Percentiles rank a stretch among this genome's conserved stretches.
Conservation (phyloP, 2,888 invertebrate species). For the Heteromurus nitidus region DNA sequence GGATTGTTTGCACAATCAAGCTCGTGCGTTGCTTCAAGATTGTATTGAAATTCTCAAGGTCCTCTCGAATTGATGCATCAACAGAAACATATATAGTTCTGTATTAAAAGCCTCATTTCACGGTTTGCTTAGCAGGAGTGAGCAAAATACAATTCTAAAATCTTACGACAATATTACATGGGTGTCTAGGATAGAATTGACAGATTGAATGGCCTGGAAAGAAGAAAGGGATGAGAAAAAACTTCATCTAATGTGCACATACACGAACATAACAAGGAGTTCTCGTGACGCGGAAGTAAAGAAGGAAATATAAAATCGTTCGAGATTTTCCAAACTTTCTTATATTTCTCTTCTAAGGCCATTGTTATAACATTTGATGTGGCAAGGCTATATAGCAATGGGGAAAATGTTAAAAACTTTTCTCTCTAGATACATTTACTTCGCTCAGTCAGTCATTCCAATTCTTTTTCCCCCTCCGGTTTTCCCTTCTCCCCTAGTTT, state of each 20-base stretch:
- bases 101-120: constrained; percentile 61
- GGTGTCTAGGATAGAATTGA: constrained; percentile 49
- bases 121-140: constrained; percentile 43
- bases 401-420: no score
- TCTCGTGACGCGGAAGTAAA: constrained; percentile 55
- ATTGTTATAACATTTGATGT: no score
- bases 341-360: neutral
- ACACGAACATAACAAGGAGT: constrained; percentile 20
- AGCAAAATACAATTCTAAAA: constrained; percentile 15
- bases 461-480: constrained; percentile 51
- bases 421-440: constrained; percentile 1
- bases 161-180: constrained; percentile 33
- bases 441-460: constrained; percentile 3
- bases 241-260: constrained; percentile 10
- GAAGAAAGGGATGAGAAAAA: constrained; percentile 20
- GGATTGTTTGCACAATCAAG: neutral
- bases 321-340: constrained; percentile 42
- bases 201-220: constrained; percentile 60
- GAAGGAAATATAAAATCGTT: constrained; percentile 52
- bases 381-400: no score
- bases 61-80: constrained; percentile 45
- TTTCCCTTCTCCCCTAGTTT: constrained; percentile 25
- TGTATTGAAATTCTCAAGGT: constrained; percentile 36
- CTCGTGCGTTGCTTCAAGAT: neutral
- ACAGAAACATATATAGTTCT: constrained; percentile 40